Evolutionary conservation across 2,797 vertebrate genomes (phyloP), one percentile per base, ranked within the genome.

Genomic region (Phalloptychus januarius): DNA sequence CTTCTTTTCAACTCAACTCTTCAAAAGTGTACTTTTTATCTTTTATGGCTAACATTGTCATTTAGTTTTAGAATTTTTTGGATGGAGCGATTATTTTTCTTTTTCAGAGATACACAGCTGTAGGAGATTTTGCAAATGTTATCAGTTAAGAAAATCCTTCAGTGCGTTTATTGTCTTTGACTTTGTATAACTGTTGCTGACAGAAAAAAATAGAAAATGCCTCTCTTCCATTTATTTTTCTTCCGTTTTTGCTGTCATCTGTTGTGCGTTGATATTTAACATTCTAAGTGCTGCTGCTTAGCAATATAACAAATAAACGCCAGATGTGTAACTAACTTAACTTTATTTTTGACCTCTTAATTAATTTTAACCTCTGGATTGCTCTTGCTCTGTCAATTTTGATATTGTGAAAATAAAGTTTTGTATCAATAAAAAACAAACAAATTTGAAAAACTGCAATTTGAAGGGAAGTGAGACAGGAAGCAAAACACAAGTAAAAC

Each of bases 391-490:
- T 94, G 90, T 96, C 93, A 89, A 92, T 96, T 96, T 96, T 95
- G 94, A 96, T 96, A 96, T 95, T 95, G 95, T 96, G 93, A 94
- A 87, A 96, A 96, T 96, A 96, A 95, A 95, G 94, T 93, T 96
- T 96, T 96, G 93, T 96, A 95, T 95, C 89, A 93, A 95, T 90
- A 83, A n/a, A n/a, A n/a, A n/a, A n/a, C n/a, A n/a, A n/a, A n/a
- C n/a, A n/a, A n/a, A n/a, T n/a, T n/a, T n/a, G n/a, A n/a, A n/a
- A n/a, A n/a, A n/a, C n/a, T n/a, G n/a, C n/a, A n/a, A 48, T 48
- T 48, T 48, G 16, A 48, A 1, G 0, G 46, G 46, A 48, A 48
- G 16, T 48, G 5, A 20, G 46, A 20, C 46, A 48, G 46, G 16
- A 48, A 48, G 46, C 16, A 5, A 48, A 48, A 48, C 16, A 48